Base-by-base conservation (phyloP, 2,888 invertebrate species). In the Gastracanthus pulcherrimus region DNA sequence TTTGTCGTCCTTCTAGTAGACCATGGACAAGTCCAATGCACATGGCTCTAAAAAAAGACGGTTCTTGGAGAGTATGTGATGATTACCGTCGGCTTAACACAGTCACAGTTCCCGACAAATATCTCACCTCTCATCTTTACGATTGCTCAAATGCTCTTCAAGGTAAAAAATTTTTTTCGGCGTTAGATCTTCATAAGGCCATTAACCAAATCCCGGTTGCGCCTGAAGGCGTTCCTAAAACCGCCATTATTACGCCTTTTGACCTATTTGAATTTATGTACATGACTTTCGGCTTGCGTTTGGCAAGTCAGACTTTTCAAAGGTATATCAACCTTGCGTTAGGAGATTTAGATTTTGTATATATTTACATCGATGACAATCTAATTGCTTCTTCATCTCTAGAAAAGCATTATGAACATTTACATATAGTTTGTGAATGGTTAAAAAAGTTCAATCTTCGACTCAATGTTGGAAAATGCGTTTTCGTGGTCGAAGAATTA, bases 1-100 rank as follows among this genome's bases (percentile, higher is more conserved):
- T 92, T 7, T 90, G 90, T 51, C 84, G 91, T 5, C 91, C 90
- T 0, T 92, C 90, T 0, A 89, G 87, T 5, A 90, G 90, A 34
- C 80, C 84, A 3, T 92, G 90, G 90, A 86, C 91, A 0, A 89
- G 87, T 45, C 92, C 89, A 2, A 79, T 92, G 0, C 89, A 87
- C 79, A 78, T 87, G 64, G 86, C 83, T 4, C 80, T 77, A 31
- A 89, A 87, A 76, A 84, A 83, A 5, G 29, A 60, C 60, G 74
- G 48, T 9, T 7, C 29, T 6, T 69, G 48, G 31, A 26, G 69
- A 19, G 6, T n/a, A 0, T 74, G 86, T 70, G 87, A 85, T 2
- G 87, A 87, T 51, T 88, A 85, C 58, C 62, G 87, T 2, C 9
- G 29, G 9, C 72, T 88, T 0, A 89, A 89, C 70, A 80, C 82